Evolutionary conservation across 2,113 vertebrate genomes (phyloP).

Genomic region (Mellivora capensis): DNA sequence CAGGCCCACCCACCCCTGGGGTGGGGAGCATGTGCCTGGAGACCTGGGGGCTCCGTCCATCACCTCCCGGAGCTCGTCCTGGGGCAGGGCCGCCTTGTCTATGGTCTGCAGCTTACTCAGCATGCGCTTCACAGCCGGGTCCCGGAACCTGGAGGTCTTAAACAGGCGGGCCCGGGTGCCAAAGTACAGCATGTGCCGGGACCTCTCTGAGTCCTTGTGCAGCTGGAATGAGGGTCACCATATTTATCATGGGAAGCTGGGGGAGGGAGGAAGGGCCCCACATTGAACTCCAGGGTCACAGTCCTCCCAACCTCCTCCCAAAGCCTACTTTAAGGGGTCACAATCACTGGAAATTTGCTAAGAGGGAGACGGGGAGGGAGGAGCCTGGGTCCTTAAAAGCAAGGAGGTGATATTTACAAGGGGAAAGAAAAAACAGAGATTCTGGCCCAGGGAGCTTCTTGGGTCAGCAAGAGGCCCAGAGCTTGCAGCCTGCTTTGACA

Average conservation of each 20-base stretch:
- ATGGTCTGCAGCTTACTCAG: slow-evolving; percentile 92
- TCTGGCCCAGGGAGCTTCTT: neutral
- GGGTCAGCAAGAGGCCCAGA: neutral
- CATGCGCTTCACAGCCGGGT: slow-evolving; percentile 82
- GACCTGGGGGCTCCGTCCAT: slow-evolving; percentile 40
- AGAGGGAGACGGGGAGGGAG: neutral
- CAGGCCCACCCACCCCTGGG: neutral
- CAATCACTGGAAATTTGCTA: neutral
- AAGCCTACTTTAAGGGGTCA: neutral
- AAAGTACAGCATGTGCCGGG: slow-evolving; percentile 88
- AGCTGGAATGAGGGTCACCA: slow-evolving; percentile 80
- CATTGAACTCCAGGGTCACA: neutral
- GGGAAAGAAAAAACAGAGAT: neutral
- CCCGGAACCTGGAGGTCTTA: slow-evolving; percentile 88
- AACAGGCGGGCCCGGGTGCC: slow-evolving; percentile 86
- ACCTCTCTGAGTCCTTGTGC: slow-evolving; percentile 87
- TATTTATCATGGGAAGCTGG: neutral
- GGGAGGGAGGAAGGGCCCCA: neutral
- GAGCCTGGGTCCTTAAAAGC: neutral
- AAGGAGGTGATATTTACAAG: neutral
- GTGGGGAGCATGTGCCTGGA: neutral
- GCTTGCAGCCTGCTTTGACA: neutral
- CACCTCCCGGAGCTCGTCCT: slow-evolving; percentile 88
- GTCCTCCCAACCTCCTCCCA: neutral
- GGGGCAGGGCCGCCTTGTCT: slow-evolving; percentile 87